Evolutionary conservation across 2,113 vertebrate species (phyloP), one percentile per base, ranked within the genome.

Genomic region (Periophthalmodon schlosseri): DNA sequence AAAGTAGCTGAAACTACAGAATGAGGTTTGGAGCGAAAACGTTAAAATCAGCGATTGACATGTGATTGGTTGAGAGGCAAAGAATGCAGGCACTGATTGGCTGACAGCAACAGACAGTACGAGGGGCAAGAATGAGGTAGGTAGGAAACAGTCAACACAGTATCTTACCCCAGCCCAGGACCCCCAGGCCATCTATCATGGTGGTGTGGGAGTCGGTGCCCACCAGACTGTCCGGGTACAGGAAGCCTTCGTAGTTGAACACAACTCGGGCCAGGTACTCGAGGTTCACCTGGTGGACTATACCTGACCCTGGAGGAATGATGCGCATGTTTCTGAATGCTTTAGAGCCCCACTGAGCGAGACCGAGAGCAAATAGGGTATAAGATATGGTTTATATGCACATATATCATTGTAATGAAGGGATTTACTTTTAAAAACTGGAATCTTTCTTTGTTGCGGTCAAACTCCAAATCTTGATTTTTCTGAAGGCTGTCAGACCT

Each of bases 161-260:
- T 1, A 1, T 71, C 96, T 86, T 90, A 99, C 98, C 98, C 98
- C 97, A 99, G 73, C 98, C 98, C 10, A 99, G 95, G 11, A 99
- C 93, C 0, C 98, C 98, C 77, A 99, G 94, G 18, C 97, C 98
- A 3, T 99, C 93, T 0, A 99, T 98, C 98, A 99, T 99, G 70
- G 98, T 99, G 14, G 98, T 99, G 91, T 99, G 98, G 0, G 97
- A 99, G 87, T 99, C 98, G 0, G 98, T 99, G 90, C 98, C 98
- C 88, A 99, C 97, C 46, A 99, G 93, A 1, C 98, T 99, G 88
- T 99, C 98, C 0, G 97, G 98, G 80, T 99, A 99, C 47, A 95
- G 96, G 82, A 89, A 95, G 10, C 94, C 96, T 18, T 96, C 91
- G 14, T 95, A 90, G 81, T 96, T 93, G 86, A 99, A 98, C 49